A percentile compares a stretch with the other conserved stretches of the same genome.
These are phyloP conservation scores for Brachypodius melanocephalos DNA, from an alignment of 2,113 vertebrate genomes.

Conservation along the genomic window DNA sequence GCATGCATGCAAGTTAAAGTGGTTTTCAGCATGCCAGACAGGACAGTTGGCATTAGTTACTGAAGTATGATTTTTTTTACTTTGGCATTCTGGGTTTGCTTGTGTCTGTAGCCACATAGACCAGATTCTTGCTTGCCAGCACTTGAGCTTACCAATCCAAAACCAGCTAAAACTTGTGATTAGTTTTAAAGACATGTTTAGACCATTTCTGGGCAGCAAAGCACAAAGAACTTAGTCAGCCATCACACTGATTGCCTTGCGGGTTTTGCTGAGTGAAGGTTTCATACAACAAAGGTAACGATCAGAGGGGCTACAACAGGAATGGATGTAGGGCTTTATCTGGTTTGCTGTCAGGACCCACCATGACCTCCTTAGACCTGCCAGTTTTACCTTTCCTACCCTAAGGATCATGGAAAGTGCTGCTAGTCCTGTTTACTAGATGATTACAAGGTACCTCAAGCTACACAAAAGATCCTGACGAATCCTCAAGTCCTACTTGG, in stretches of 20 bases:
- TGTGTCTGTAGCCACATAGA: neutral
- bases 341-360: neutral
- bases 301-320: neutral
- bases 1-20: neutral
- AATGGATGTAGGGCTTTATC: neutral
- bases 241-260: neutral
- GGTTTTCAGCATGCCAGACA: neutral
- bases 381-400: neutral
- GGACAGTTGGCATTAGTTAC: neutral
- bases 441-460: neutral
- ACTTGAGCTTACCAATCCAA: neutral
- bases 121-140: neutral
- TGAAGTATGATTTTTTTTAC: neutral
- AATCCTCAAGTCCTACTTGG: neutral
- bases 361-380: neutral
- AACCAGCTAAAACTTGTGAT: neutral
- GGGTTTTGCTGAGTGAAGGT: neutral
- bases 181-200: neutral
- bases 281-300: neutral
- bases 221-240: neutral
- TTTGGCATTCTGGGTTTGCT: neutral
- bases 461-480: neutral
- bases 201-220: neutral
- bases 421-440: neutral
- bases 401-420: neutral